phyloP scores from a whole-genome alignment of 2,113 vertebrate genomes.

The Pomatostomus ruficeps region DNA sequence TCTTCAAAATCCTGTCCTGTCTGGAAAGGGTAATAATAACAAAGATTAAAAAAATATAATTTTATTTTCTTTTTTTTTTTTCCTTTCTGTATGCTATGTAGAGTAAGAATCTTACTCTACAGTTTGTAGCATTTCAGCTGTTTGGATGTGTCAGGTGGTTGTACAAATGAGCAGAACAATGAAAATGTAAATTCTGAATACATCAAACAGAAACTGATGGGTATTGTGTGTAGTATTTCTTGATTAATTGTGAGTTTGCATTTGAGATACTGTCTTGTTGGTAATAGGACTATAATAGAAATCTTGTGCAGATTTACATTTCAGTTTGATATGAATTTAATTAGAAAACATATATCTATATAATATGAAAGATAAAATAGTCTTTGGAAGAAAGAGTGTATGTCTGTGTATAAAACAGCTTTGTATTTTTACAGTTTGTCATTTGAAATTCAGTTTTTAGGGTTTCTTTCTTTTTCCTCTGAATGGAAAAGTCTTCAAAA shows the following conservation, averaged over 20 bases:
- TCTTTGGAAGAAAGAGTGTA: not conserved
- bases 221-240: not conserved
- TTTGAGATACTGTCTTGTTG: not conserved
- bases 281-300: not conserved
- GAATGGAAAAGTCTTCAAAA: not conserved
- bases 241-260: not conserved
- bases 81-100: not conserved
- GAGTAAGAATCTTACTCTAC: not conserved
- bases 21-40: not conserved
- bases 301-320: not conserved
- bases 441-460: not conserved
- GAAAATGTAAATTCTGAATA: not conserved
- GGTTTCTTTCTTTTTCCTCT: not conserved
- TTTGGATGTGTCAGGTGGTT: not conserved
- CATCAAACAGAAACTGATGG: fast-evolving
- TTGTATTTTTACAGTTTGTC: not conserved
- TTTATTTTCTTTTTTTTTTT: no score
- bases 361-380: not conserved
- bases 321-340: not conserved
- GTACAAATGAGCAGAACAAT: not conserved
- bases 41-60: not conserved
- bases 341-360: not conserved
- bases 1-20: not conserved
- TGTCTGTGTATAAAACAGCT: not conserved
- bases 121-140: not conserved